Percentiles rank a stretch among this genome's conserved stretches.
Conservation (phyloP, 2,888 invertebrate species). For the Monoplex corrugatus region DNA sequence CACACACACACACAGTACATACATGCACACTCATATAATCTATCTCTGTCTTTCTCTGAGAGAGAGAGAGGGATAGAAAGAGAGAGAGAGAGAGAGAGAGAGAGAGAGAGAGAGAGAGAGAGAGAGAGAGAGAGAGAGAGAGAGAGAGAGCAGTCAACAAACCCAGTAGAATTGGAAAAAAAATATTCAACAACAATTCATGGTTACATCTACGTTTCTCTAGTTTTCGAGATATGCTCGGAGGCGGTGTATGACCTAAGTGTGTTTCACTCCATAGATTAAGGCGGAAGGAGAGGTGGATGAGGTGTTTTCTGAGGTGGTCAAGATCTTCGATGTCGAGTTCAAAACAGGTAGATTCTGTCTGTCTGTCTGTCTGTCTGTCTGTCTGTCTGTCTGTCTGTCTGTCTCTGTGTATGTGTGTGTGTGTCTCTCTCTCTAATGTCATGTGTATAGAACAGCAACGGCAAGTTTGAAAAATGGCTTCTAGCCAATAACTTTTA, state of each 20-base stretch:
- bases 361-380: neutral
- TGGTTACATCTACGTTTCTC: too few species aligned
- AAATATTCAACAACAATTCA: neutral
- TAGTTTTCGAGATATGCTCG: too few species aligned
- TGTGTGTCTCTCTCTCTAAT: neutral
- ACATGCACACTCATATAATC: too few species aligned
- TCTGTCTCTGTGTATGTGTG: neutral
- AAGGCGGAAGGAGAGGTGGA: slow-evolving; percentile 70
- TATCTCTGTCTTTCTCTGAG: too few species aligned
- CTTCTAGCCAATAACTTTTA: too few species aligned
- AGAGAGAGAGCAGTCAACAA: neutral
- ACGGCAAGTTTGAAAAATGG: too few species aligned
- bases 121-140: neutral
- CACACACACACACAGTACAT: too few species aligned
- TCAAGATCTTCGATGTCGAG: slow-evolving; percentile 65
- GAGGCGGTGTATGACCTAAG: neutral
- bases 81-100: neutral
- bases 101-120: neutral
- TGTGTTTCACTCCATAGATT: slow-evolving; percentile 61
- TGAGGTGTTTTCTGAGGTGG: slow-evolving; percentile 72
- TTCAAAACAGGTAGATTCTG: slow-evolving; percentile 41
- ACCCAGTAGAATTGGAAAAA: neutral
- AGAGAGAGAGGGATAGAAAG: neutral
- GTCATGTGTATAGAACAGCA: too few species aligned
- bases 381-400: neutral